These are phyloP conservation scores for Drosophila engyochracea DNA, from an alignment of 2,888 invertebrate genomes.

Conservation along the genomic window DNA sequence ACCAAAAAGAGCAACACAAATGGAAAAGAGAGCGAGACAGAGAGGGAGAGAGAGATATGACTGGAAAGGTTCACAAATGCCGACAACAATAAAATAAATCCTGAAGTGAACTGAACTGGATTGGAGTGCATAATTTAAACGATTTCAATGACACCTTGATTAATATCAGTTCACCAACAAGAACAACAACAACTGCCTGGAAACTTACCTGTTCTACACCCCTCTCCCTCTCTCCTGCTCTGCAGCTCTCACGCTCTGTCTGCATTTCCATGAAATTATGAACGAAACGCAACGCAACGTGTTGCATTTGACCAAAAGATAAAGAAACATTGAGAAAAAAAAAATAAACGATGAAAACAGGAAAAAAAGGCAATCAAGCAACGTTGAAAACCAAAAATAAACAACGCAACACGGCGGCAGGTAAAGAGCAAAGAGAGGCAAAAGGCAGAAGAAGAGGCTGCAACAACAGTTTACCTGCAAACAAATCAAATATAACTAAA, in stretches of 20 bases:
- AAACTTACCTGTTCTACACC: slow-evolving; percentile 42
- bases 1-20: slow-evolving; percentile 18
- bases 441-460: slow-evolving; percentile 72
- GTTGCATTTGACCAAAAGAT: slow-evolving; percentile 77
- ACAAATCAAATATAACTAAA: slow-evolving; percentile 68
- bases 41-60: not conserved
- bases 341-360: slow-evolving; percentile 9
- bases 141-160: slow-evolving; percentile 84
- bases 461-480: slow-evolving; percentile 65
- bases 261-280: slow-evolving; percentile 79
- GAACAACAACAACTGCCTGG: slow-evolving; percentile 57
- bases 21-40: not conserved
- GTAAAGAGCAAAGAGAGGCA: slow-evolving; percentile 46
- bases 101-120: slow-evolving; percentile 48
- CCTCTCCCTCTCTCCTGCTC: not conserved
- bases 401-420: slow-evolving; percentile 59
- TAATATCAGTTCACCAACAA: slow-evolving; percentile 73
- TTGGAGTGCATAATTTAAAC: slow-evolving; percentile 82
- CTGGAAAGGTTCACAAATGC: slow-evolving; percentile 54
- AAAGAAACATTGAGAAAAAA: slow-evolving; percentile 55
- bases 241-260: not conserved
- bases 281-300: slow-evolving; percentile 73
- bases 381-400: slow-evolving; percentile 79
- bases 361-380: slow-evolving; percentile 73
- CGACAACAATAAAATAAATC: slow-evolving; percentile 40